Evolutionary conservation across 2,888 invertebrate genomes (phyloP).

Genomic region (Drosophila melanosoma): DNA sequence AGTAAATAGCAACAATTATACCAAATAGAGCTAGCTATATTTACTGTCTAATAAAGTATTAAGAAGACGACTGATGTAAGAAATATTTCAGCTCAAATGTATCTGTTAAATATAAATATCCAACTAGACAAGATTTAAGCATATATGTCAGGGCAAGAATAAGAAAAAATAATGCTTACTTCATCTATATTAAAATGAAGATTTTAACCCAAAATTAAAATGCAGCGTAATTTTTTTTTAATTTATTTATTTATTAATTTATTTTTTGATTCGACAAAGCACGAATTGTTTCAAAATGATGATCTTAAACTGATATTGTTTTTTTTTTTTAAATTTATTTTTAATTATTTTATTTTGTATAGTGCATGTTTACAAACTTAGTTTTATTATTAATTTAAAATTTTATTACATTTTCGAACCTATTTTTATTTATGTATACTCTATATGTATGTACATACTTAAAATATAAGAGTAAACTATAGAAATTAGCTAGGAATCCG

Average conservation of each 20-base stretch:
- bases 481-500: conserved; percentile 43
- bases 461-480: conserved; percentile 14
- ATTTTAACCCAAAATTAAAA: neutral
- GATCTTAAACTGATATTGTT: conserved; percentile 9
- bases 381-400: conserved; percentile 25
- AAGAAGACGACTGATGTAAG: too few relatives aligned
- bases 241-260: conserved; percentile 1
- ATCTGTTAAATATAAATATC: neutral
- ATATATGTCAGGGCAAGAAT: neutral
- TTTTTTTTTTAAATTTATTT: conserved; percentile 19
- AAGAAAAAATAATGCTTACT: too few relatives aligned
- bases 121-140: accelerated
- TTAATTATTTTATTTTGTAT: conserved; percentile 25
- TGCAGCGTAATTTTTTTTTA: too few relatives aligned
- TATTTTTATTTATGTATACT: conserved; percentile 18
- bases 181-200: neutral
- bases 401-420: conserved; percentile 33
- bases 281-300: conserved; percentile 4
- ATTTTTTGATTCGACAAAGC: conserved; percentile 8
- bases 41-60: too few relatives aligned
- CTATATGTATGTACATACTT: conserved; percentile 34
- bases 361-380: conserved; percentile 54
- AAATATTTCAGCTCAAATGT: neutral
- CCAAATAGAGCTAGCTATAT: too few relatives aligned
- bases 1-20: neutral